Evolutionary conservation across 2,888 invertebrate genomes (phyloP).

Genomic region (Cordilura impudica): DNA sequence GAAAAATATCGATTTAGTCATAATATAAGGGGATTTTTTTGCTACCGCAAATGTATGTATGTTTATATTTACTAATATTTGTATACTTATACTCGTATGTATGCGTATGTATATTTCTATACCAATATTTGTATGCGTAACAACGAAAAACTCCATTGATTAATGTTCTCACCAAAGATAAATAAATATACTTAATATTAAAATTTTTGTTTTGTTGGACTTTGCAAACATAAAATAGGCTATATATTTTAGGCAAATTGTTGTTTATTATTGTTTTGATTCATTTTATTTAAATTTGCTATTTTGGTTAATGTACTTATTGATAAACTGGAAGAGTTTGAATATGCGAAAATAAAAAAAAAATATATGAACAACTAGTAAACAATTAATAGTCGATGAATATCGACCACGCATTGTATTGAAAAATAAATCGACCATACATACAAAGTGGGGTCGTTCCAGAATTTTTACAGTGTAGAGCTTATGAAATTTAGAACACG

Average conservation of each 20-base stretch:
- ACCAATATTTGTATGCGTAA: not conserved
- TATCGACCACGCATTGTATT: too few relatives aligned
- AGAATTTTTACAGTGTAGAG: too few relatives aligned
- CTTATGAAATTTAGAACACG: too few relatives aligned
- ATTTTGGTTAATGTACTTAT: not conserved
- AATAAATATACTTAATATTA: too few relatives aligned
- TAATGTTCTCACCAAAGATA: not conserved
- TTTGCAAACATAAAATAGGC: not conserved
- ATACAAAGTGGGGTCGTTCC: too few relatives aligned
- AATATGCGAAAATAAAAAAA: too few relatives aligned
- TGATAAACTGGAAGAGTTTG: not conserved
- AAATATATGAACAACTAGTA: too few relatives aligned
- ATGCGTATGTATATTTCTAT: not conserved
- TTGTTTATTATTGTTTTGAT: not conserved
- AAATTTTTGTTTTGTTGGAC: not conserved
- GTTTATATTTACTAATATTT: too few relatives aligned
- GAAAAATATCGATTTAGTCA: conserved; percentile 17
- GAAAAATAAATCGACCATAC: too few relatives aligned
- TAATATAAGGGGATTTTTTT: not conserved
- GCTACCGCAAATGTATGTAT: not conserved
- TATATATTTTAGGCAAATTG: not conserved
- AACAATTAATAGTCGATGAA: too few relatives aligned
- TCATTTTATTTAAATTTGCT: not conserved
- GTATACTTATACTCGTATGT: not conserved
- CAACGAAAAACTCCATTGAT: not conserved